Base-by-base conservation (phyloP, 1,140 invertebrate genomes). In the Zaprionus taronus region DNA sequence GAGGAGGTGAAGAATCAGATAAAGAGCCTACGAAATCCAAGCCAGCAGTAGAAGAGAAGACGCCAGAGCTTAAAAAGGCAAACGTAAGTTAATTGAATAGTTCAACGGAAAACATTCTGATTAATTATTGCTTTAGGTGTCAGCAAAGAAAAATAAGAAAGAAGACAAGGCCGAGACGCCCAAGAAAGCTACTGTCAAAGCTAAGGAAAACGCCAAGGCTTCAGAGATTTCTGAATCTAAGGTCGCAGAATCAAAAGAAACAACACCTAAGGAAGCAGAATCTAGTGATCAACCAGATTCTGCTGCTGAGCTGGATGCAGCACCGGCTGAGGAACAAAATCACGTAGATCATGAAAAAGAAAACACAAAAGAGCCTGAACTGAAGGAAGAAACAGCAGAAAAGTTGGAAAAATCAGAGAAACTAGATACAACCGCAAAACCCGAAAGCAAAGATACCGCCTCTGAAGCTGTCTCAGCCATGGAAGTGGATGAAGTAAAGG, bases 201-300 rank as follows among this genome's bases (percentile, higher is more conserved):
- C 47, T 20, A 56, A 65, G 38, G 44, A 51, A 28, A 60, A 69
- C 2, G 17, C 38, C 1, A 72, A 58, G 49, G 71, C 24, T 36
- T 69, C 55, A 62, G 69, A 66, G 41, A 22, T 47, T 47, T 12
- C 20, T 1, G 64, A 78, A 56, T 5, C 44, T 6, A 77, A 72
- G n/a, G 49, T 2, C 26, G 51, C 47, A 51, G 26, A 72, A 69
- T 62, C 61, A 11, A 70, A 79, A 26, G 72, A 73, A 56, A 44
- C 55, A 41, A 55, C 67, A 36, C 22, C 55, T 17, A 71, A 79
- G 55, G 26, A 38, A 17, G 49, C 22, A 15, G 68, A 67, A 56
- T 55, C 72, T 47, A 68, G 64, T 34, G 91, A 92, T 71, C 71
- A 91, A 56, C 38, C 76, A 4, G 87, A 91, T 61, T 76, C 77